Conservation (phyloP, 2,113 vertebrate species). For the Thunnus maccoyii region DNA sequence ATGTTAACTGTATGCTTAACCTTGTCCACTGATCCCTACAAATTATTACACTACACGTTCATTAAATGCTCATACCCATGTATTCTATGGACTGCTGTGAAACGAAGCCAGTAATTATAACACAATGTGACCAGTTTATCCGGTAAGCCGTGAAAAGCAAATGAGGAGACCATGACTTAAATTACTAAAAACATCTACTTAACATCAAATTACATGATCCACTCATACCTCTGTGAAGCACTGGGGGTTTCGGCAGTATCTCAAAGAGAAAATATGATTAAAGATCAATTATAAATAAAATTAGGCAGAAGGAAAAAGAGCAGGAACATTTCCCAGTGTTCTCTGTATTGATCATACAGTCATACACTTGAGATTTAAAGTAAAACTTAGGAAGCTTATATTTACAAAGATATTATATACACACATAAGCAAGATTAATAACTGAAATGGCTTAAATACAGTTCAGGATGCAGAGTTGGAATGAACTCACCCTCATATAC, state of each 20-base stretch:
- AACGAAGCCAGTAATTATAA: not conserved
- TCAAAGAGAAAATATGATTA: not conserved
- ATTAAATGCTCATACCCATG: not conserved
- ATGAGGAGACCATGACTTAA: not conserved
- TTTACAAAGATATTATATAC: too few species aligned
- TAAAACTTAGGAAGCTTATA: too few species aligned
- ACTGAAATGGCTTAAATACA: not conserved
- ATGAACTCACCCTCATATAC: too few species aligned
- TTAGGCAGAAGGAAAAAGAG: not conserved
- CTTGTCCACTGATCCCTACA: not conserved
- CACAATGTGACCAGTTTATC: constrained; percentile 3
- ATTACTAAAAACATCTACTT: constrained; percentile 1
- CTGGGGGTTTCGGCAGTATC: too few species aligned
- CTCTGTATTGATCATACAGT: not conserved
- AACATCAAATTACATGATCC: constrained; percentile 3
- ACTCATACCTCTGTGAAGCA: not conserved
- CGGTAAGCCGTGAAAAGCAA: not conserved
- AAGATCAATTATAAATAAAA: not conserved
- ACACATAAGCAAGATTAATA: too few species aligned
- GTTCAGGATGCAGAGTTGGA: not conserved
- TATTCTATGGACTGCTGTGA: not conserved
- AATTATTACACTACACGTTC: not conserved
- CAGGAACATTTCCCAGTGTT: not conserved
- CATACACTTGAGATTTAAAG: not conserved
- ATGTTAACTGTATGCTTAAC: not conserved